Evolutionary conservation across 2,888 invertebrate species (phyloP), one percentile per base, ranked within the genome.

Genomic region (Dascillus cervinus): DNA sequence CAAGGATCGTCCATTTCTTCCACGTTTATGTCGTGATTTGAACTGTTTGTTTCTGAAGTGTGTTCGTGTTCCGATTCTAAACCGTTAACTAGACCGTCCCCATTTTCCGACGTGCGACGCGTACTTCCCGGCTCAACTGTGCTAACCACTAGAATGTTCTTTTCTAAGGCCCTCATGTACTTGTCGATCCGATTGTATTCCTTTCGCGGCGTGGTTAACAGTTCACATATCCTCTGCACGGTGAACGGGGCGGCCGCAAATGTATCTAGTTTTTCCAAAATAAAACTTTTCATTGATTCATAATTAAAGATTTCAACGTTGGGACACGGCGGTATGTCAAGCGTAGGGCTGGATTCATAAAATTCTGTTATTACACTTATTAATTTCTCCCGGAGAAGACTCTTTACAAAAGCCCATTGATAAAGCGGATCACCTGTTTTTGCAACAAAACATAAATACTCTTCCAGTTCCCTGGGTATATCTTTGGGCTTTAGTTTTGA

Each of bases 161-260:
- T 97, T 63, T 97, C 97, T 37, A 98, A 73, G 0, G 96, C 97
- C 36, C 96, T 73, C 83, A 98, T 87, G 60, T 87, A 97, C 64
- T 97, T 97, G 60, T 96, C 97, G 39, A 92, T 85, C 39, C 92
- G 76, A 56, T 87, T 89, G 64, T 98, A 98, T 59, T 97, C 94
- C 60, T 89, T 90, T 11, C 83, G 76, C 2, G 97, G 96, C 46
- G 81, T 79, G 3, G 88, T 87, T 2, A 98, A 69, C 13, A 98
- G 71, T 64, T 98, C 97, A 65, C 95, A 94, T 39, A 98, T 77
- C 47, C 97, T 75, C 64, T 96, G 96, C 43, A 96, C 84, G 10
- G 96, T 96, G 58, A 96, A 96, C 1, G 96, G 96, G 4, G 95
- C 92, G 28, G 91, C 85, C 21, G 77, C 75, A 59, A 90, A 90